Evolutionary conservation across 2,113 vertebrate genomes (phyloP).

Genomic region (Hemibagrus wyckioides): DNA sequence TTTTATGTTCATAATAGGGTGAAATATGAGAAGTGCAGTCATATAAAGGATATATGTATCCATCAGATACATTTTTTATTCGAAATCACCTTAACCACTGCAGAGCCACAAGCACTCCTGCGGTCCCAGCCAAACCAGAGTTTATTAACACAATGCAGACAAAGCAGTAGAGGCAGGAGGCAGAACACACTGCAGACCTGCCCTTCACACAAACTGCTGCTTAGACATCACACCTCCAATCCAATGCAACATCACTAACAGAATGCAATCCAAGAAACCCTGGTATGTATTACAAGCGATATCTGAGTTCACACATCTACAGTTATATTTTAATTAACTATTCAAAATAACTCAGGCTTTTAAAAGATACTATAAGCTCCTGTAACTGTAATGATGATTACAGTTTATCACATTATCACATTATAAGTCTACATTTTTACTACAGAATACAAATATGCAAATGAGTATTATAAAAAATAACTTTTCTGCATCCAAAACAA

Average conservation of each 20-base stretch:
- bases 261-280: not conserved
- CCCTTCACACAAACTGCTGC: not conserved
- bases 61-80: not conserved
- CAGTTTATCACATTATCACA: not conserved
- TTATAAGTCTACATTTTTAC: not conserved
- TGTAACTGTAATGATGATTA: not conserved
- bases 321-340: not conserved
- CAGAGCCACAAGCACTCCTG: slow-evolving; percentile 26
- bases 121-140: not conserved
- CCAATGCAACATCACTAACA: not conserved
- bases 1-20: not conserved
- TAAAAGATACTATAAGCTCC: not conserved
- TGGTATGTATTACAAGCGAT: not conserved
- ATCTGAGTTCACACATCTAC: not conserved
- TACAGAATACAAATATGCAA: slow-evolving; percentile 8
- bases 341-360: not conserved
- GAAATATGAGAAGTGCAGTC: not conserved
- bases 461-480: not conserved
- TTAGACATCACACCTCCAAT: not conserved
- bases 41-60: not conserved
- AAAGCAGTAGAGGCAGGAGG: slow-evolving; percentile 17
- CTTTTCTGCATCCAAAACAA: not conserved
- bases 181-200: slow-evolving; percentile 21
- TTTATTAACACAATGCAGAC: slow-evolving; percentile 12
- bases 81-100: slow-evolving; percentile 35